Evolutionary conservation across 2,797 vertebrate species (phyloP), one percentile per base, ranked within the genome.

Genomic region (Megaceryle alcyon): DNA sequence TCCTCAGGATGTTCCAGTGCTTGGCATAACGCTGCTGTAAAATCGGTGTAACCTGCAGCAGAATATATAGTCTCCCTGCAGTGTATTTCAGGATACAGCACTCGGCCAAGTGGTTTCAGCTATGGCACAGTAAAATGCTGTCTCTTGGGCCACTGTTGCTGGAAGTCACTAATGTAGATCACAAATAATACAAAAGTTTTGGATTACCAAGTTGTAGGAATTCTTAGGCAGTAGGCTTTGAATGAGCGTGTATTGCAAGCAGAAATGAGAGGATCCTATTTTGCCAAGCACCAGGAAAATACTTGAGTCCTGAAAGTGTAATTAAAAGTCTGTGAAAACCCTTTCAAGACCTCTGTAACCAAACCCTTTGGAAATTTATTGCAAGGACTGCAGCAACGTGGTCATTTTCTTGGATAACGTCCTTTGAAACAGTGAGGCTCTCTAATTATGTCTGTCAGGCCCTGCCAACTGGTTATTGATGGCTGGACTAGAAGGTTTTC

Each of bases 91-190:
- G 89, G 89, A 65, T 88, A 48, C 59, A 88, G 82, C 59, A 11
- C 63, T 1, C 59, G 90, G 92, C 94, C 96, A 96, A 92, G 63
- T 48, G 68, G 73, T 90, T 94, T 88, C 90, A 94, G 86, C 92
- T 94, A 86, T 92, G 5, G 2, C 80, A 79, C 84, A 87, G 92
- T 96, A 94, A 96, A 95, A 92, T 39, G 61, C 87, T 84, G 82
- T 87, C 95, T 94, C 93, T 60, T 83, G 95, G 93, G 93, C 91
- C 31, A 22, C 86, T 77, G 73, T 95, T 97, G 95, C 94, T 95
- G 95, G 91, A 96, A 97, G 96, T 92, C 87, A 82, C 90, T 96
- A 95, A 96, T 92, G 88, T 93, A 86, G 91, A 95, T 95, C 91
- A 79, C 87, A 92, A 94, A 95, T 35, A 81, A 94, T 90, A 92